Evolutionary conservation across 2,888 invertebrate species (phyloP).

Genomic region (Minunthozetes semirufus): DNA sequence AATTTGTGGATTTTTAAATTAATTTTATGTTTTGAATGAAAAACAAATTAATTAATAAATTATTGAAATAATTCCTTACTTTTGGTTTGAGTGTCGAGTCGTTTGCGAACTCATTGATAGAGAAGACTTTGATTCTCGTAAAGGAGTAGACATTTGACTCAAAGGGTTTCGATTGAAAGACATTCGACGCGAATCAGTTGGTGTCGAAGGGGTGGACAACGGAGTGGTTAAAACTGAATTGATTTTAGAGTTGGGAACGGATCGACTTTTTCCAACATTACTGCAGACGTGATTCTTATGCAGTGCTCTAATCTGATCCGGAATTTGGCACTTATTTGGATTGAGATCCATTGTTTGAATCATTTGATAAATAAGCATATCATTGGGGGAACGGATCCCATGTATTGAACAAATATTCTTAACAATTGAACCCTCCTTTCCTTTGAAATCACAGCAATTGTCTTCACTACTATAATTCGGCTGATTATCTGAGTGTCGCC

Average conservation of each 20-base stretch:
- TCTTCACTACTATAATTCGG: background rate
- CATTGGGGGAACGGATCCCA: background rate
- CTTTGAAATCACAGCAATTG: background rate
- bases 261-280: slow-evolving; percentile 6
- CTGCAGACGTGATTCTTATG: background rate
- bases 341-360: background rate
- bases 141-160: background rate
- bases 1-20: no score
- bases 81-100: background rate
- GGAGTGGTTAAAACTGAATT: background rate
- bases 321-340: background rate
- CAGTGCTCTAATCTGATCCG: background rate
- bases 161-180: background rate
- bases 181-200: slow-evolving; percentile 1
- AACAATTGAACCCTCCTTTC: background rate
- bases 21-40: no score
- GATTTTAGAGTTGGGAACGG: background rate
- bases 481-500: background rate
- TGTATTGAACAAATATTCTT: background rate
- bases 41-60: background rate
- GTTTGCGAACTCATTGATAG: background rate
- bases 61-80: background rate
- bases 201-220: background rate
- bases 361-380: background rate
- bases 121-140: background rate